Evolutionary conservation across 2,113 vertebrate species (phyloP), one percentile per base, ranked within the genome.

Genomic region (Illadopsis cleaveri): DNA sequence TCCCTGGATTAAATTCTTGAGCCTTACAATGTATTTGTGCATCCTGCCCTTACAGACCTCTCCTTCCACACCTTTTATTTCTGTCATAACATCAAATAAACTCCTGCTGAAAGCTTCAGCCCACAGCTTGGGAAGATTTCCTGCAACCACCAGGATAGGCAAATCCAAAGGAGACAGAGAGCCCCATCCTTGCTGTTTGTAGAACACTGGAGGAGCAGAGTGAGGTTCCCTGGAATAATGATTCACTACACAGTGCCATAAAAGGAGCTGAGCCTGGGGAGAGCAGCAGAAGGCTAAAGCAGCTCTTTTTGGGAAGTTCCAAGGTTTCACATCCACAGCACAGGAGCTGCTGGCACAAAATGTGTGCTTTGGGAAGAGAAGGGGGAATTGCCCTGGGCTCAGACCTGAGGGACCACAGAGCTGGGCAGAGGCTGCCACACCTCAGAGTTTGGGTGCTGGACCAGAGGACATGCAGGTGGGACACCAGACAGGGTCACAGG

Each of bases 181-280:
- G 82, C 91, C 94, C 90, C 82, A 8, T 96, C 89, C 82, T 90
- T 18, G 23, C 69, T 96, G 92, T 97, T 96, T 96, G 97, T 86
- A 64, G 94, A 93, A 89, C 93, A 82, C 96, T 97, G 95, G 88
- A 94, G 90, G 64, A 93, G 94, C 86, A 82, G 85, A 96, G 85
- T 47, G 89, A 94, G 82, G 82, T 89, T 95, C 86, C 72, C 89
- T 94, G 91, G 95, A 92, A 92, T 93, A 94, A 93, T 96, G 91
- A 94, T 97, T 95, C 96, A 84, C 75, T 86, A 6, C 73, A 86
- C 40, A 61, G 57, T 48, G 96, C 94, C 92, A 86, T 93, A 73
- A 94, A 97, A 96, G 95, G 89, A 94, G 79, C 91, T 94, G 82
- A 93, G 9, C 20, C 70, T 31, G 9, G 53, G 77, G 48, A 56